Percentiles rank a stretch among this genome's conserved stretches.
These are phyloP conservation scores for Auanema freiburgensis DNA, from an alignment of 2,888 invertebrate genomes.

Conservation along the genomic window DNA sequence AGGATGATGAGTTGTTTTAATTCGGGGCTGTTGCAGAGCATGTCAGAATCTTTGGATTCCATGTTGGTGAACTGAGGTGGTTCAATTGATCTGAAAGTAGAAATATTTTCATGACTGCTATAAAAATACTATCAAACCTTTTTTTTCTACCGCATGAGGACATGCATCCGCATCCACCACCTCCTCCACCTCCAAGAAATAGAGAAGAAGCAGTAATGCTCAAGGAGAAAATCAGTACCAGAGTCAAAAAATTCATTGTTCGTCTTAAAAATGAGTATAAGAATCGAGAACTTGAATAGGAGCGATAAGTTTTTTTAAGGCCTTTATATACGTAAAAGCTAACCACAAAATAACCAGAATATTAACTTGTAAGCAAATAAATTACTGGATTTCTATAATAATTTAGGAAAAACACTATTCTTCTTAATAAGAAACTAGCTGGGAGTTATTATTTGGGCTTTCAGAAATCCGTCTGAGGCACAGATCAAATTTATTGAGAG, in stretches of 20 bases:
- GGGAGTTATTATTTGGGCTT: too few relatives aligned
- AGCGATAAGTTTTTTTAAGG: too few relatives aligned
- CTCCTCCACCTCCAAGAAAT: slow-evolving; percentile 6
- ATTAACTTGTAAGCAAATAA: too few relatives aligned
- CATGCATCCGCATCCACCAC: slow-evolving; percentile 11
- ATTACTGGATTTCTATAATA: too few relatives aligned
- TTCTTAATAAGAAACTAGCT: too few relatives aligned
- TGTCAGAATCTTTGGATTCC: slow-evolving; percentile 8
- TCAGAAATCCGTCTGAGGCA: too few relatives aligned
- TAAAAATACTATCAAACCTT: background rate
- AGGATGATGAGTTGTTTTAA: slow-evolving; percentile 2
- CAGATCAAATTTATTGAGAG: too few relatives aligned
- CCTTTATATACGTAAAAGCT: too few relatives aligned
- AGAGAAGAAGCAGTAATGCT: background rate
- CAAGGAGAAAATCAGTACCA: background rate
- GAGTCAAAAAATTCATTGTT: slow-evolving; percentile 1
- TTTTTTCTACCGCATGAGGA: slow-evolving; percentile 10
- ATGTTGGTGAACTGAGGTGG: slow-evolving; percentile 13
- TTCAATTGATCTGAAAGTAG: slow-evolving; percentile 8
- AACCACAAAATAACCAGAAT: too few relatives aligned
- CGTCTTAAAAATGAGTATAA: background rate
- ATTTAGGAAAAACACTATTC: too few relatives aligned
- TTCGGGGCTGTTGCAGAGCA: slow-evolving; percentile 10
- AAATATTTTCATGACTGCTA: too few relatives aligned
- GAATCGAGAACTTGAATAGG: too few relatives aligned